These are phyloP conservation scores for Ascaphus truei DNA, from an alignment of 2,113 vertebrate species.

Conservation along the genomic window DNA sequence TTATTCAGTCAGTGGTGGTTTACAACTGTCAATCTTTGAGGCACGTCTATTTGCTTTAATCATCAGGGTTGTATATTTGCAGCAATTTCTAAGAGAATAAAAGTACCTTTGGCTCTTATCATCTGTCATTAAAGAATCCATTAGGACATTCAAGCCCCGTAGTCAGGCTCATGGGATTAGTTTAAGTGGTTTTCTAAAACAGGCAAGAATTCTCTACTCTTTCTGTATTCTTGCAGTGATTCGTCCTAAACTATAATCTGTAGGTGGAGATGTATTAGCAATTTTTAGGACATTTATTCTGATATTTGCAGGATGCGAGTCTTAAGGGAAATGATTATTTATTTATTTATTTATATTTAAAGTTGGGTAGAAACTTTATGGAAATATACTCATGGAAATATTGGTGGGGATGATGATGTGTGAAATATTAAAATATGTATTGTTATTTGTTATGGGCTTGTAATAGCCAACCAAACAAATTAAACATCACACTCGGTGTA, in stretches of 20 bases:
- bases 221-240: slow-evolving; percentile 50
- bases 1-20: slow-evolving; percentile 67
- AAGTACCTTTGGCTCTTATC: slow-evolving; percentile 75
- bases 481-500: too few species aligned
- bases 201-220: slow-evolving; percentile 54
- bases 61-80: slow-evolving; percentile 74
- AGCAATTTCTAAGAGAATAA: slow-evolving; percentile 74
- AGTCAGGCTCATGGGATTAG: slow-evolving; percentile 73
- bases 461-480: too few species aligned
- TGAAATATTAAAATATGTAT: too few species aligned
- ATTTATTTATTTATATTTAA: too few species aligned
- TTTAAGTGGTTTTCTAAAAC: slow-evolving; percentile 61
- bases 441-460: too few species aligned
- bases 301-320: slow-evolving; percentile 62
- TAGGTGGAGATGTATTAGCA: slow-evolving; percentile 61
- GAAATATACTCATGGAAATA: too few species aligned
- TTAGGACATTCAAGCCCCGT: slow-evolving; percentile 67
- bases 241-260: slow-evolving; percentile 53
- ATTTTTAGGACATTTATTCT: slow-evolving; percentile 58
- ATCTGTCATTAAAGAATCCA: slow-evolving; percentile 77
- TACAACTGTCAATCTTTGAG: slow-evolving; percentile 69
- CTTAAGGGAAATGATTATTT: slow-evolving; percentile 60
- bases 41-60: slow-evolving; percentile 77
- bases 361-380: too few species aligned
- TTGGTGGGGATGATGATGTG: too few species aligned